Evolutionary conservation across 2,888 invertebrate genomes (phyloP), one percentile per base, ranked within the genome.

Genomic region (Cryptus armator): DNA sequence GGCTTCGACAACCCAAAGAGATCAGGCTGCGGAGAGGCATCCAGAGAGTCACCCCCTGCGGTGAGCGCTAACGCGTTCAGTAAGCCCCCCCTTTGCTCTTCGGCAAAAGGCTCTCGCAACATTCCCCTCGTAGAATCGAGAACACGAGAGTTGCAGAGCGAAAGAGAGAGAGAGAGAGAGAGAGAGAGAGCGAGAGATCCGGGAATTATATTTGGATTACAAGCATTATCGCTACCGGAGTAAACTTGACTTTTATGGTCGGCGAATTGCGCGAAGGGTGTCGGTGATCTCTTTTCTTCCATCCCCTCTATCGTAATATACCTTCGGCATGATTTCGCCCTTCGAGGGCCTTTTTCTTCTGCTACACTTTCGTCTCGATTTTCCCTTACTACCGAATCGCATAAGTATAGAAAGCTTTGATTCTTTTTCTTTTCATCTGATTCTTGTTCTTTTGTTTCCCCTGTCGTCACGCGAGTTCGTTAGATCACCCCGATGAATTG

Each of bases 151-250:
- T 78, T 56, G 64, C 12, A 10, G 16, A 19, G 56, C 24, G 66
- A 70, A 81, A 7, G 29, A 62, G 59, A 32, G 32, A 24, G 59
- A 12, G 24, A 59, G 48, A 70, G 78, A 19, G 19, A 70, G 62
- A 19, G 19, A 19, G 19, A 19, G 19, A 19, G 19, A 12, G 56
- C 24, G 56, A 59, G 24, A 62, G 32, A 62, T 62, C 89, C 91
- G 90, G 91, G 92, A 93, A 93, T 93, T 93, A 93, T 93, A 93
- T 93, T 93, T 91, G 93, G 92, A 93, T 93, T 93, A 93, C 93
- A 93, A 93, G 93, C 93, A 93, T 93, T 93, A 93, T 93, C 92
- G 91, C 92, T 77, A 91, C 90, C 86, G 89, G 89, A 93, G 92
- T 93, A 93, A 93, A 93, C 92, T 92, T 92, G 92, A 93, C 92